Evolutionary conservation across 1,140 invertebrate species (phyloP).

Genomic region (Microvelia longipes): DNA sequence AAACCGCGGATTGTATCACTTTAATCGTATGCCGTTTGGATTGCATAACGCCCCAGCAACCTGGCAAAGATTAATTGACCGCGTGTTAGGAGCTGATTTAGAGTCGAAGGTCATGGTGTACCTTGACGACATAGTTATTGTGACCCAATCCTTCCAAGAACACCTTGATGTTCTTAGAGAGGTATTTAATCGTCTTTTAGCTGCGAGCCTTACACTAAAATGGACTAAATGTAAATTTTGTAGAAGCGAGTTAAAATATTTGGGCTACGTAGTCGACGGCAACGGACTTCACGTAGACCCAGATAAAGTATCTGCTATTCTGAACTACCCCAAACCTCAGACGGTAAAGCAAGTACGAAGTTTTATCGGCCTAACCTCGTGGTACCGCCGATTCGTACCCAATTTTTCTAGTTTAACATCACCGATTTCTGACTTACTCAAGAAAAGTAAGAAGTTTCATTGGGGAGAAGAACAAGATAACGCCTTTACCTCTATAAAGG

Average conservation of each 20-base stretch:
- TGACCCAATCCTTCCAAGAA: constrained; percentile 25
- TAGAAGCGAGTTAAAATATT: background rate
- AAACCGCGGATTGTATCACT: constrained; percentile 24
- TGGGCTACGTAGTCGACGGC: constrained; percentile 15
- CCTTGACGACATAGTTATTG: constrained; percentile 31
- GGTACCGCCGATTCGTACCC: constrained; percentile 23
- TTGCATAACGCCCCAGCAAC: constrained; percentile 28
- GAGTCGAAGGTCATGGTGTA: constrained; percentile 26
- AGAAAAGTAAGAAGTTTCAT: constrained; percentile 18
- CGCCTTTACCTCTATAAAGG: constrained; percentile 22
- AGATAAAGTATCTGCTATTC: constrained; percentile 19
- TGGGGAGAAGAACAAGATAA: constrained; percentile 6
- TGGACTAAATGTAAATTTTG: background rate
- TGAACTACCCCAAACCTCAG: constrained; percentile 21
- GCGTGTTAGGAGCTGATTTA: constrained; percentile 19
- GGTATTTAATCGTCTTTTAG: background rate
- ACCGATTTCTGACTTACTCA: constrained; percentile 24
- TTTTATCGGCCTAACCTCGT: constrained; percentile 23
- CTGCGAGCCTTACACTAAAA: background rate
- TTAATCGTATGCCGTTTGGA: constrained; percentile 32
- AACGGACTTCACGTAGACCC: constrained; percentile 4
- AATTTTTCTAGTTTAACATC: constrained; percentile 23
- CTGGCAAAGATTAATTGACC: constrained; percentile 22
- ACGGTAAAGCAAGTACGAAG: constrained; percentile 17
- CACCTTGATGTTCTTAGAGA: constrained; percentile 24